Conservation (phyloP, 2,888 invertebrate species). For the Leptura quadrifasciata region DNA sequence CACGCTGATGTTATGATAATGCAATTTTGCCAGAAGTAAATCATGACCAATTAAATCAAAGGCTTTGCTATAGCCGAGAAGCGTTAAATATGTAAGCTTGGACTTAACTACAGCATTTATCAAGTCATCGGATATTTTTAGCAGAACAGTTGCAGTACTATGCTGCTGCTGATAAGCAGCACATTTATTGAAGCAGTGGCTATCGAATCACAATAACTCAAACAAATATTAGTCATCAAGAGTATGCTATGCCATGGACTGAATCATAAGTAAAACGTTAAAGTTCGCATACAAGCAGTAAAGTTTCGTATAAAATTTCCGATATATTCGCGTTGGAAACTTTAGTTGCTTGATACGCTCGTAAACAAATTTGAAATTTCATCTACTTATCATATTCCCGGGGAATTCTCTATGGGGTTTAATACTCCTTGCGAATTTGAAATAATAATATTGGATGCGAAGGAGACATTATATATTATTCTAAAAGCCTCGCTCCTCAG, state of each 20-base stretch:
- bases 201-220: no score
- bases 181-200: no score
- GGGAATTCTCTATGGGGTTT: neutral
- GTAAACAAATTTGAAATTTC: conserved; percentile 7
- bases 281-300: neutral
- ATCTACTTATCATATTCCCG: conserved; percentile 7
- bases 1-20: no score
- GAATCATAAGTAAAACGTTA: neutral
- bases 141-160: no score
- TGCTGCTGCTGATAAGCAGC: no score
- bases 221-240: neutral
- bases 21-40: no score
- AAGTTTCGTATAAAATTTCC: conserved; percentile 2
- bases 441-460: neutral
- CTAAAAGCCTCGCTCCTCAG: neutral
- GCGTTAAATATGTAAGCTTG: no score
- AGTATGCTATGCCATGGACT: neutral
- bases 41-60: no score
- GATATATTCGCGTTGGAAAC: conserved; percentile 4
- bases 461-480: conserved; percentile 7
- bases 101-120: no score
- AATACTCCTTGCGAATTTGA: neutral
- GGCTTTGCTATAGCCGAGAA: no score
- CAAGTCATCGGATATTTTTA: no score
- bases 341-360: neutral